Base-by-base conservation (phyloP, 1,140 invertebrate species). In the Galendromus occidentalis region DNA sequence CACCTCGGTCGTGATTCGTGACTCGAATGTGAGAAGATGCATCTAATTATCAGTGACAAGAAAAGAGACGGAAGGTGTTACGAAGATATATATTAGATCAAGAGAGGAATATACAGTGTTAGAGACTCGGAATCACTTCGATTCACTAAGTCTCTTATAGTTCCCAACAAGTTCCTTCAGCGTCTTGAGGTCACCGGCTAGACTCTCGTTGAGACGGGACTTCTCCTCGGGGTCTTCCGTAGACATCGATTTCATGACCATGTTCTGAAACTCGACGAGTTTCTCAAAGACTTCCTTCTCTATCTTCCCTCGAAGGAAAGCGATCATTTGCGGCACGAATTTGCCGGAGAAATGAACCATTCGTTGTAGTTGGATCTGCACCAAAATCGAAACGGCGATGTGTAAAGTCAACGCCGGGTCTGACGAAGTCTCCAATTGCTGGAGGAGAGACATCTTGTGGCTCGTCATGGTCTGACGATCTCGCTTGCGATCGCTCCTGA, bases 331-430 rank as follows among this genome's bases (percentile, higher is more conserved):
- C 0, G 88, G 84, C 2, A 96, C 87, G 76, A 91, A 89, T 74
- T 88, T 84, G 0, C 91, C 91, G 28, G 90, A 92, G 12, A 87
- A 87, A 73, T 95, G 88, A 17, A 97, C 70, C 76, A 91, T 87
- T 69, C 64, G 59, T 71, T 88, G 83, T 14, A 86, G 88, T 0
- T 84, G 77, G 9, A 82, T 80, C 22, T 87, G 88, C 71, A 93
- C 93, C 22, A 94, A 79, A 29, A 92, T 78, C 45, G 91, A 79
- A 6, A 81, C 82, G 1, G 83, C 82, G 44, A 94, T 75, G 75
- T 95, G 91, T 17, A 97, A 74, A n/a, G 83, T 79, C 41, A 92
- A 75, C 0, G 91, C 88, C 30, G 87, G 81, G 73, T 94, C 90
- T 41, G 81, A 76, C 47, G 81, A 83, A 65, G 77, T 76, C 1